Percentiles rank a stretch among this genome's conserved stretches.
phyloP scores from a whole-genome alignment of 2,797 vertebrate species.

The Acanthornis magna region DNA sequence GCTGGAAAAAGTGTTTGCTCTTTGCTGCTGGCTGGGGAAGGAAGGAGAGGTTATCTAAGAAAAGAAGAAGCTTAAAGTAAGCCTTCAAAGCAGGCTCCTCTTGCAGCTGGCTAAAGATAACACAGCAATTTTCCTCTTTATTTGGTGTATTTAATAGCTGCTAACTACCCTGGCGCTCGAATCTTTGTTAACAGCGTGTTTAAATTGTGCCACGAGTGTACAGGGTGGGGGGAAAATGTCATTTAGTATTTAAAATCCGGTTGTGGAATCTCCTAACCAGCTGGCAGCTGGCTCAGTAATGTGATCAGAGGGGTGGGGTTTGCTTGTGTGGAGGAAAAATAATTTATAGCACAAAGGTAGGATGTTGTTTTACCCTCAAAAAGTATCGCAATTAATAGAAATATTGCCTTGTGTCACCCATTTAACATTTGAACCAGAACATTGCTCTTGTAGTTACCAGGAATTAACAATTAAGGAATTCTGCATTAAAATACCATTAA shows the following conservation, averaged over 20 bases:
- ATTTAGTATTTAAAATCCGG: neutral
- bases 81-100: neutral
- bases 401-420: neutral
- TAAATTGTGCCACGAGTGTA: neutral
- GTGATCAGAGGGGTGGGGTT: neutral
- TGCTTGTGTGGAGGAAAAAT: neutral
- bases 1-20: neutral
- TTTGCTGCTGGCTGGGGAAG: neutral
- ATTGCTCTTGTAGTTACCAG: neutral
- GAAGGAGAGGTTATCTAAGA: neutral
- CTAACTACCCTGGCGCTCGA: neutral
- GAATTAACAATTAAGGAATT: neutral
- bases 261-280: neutral
- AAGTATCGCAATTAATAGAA: neutral
- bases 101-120: neutral
- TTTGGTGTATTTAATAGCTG: neutral
- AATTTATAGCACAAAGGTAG: rapidly evolving
- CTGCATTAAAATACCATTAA: neutral
- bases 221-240: rapidly evolving
- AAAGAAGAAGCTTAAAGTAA: neutral
- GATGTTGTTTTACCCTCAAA: neutral
- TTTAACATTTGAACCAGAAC: neutral
- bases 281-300: neutral
- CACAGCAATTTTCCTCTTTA: neutral
- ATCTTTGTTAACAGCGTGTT: neutral